Percentiles rank a stretch among this genome's conserved stretches.
Evolutionary conservation across 1,140 invertebrate species (phyloP).

Genomic region (Panagrolaimus sp.): DNA sequence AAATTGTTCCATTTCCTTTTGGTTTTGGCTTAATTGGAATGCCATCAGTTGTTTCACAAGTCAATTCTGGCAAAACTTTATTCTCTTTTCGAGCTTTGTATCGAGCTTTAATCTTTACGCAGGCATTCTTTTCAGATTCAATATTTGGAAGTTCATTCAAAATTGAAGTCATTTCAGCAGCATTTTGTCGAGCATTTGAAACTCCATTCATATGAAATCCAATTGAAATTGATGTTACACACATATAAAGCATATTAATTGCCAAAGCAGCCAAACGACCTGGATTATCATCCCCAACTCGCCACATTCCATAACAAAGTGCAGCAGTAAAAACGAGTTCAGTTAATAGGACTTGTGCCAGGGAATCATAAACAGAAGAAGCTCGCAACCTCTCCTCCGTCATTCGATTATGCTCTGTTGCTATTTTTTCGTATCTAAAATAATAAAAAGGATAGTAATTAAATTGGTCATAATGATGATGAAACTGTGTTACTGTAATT

Average conservation of each 20-base stretch:
- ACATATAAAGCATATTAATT: conserved; percentile 58
- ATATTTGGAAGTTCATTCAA: conserved; percentile 42
- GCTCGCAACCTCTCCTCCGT: conserved; percentile 53
- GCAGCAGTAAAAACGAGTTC: conserved; percentile 56
- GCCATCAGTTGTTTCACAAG: not conserved
- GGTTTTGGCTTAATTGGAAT: not conserved
- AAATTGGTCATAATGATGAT: not conserved
- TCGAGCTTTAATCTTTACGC: not conserved
- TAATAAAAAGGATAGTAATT: conserved; percentile 23
- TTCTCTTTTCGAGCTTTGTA: not conserved
- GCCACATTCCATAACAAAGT: conserved; percentile 51
- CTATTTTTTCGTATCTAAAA: conserved; percentile 51
- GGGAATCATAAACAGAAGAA: conserved; percentile 54
- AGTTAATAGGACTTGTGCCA: conserved; percentile 56
- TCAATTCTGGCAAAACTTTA: not conserved
- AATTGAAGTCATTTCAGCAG: conserved; percentile 44
- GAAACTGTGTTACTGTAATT: not conserved
- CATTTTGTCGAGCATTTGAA: conserved; percentile 44
- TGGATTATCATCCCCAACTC: conserved; percentile 48
- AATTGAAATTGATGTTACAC: conserved; percentile 55
- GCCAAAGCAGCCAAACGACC: conserved; percentile 50
- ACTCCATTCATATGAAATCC: conserved; percentile 58
- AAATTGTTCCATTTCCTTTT: not conserved
- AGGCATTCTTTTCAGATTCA: conserved; percentile 32
- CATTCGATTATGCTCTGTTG: conserved; percentile 45